Evolutionary conservation across 2,113 vertebrate species (phyloP).

Genomic region (Ochotona curzoniae): DNA sequence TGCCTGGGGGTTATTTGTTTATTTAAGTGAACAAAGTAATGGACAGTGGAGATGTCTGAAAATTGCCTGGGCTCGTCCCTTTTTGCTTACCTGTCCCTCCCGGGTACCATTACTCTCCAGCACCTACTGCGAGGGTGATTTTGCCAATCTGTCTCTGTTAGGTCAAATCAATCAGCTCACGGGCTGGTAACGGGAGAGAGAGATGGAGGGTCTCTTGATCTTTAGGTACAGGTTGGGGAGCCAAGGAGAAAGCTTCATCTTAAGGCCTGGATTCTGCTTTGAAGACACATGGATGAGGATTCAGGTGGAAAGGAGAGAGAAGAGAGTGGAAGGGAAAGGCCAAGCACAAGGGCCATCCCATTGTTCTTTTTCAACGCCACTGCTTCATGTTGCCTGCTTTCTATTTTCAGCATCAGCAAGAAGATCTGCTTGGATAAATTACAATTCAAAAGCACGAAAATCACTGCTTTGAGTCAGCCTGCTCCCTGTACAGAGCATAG

Average conservation of each 20-base stretch:
- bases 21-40: conserved; percentile 75
- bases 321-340: background rate
- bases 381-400: background rate
- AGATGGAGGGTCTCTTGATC: background rate
- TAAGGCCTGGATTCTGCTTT: background rate
- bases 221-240: background rate
- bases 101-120: conserved; percentile 67
- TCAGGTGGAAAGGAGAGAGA: background rate
- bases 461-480: background rate
- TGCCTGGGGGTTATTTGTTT: conserved; percentile 78
- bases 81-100: conserved; percentile 80
- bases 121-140: conserved; percentile 63
- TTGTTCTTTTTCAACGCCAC: background rate
- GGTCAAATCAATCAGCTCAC: conserved; percentile 65
- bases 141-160: conserved; percentile 74
- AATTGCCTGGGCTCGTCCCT: conserved; percentile 71
- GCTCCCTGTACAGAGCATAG: background rate
- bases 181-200: background rate
- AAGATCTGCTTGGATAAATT: background rate
- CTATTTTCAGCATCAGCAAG: background rate
- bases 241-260: background rate
- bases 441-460: background rate
- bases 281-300: background rate
- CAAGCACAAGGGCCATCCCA: background rate
- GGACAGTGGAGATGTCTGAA: conserved; percentile 68